Evolutionary conservation across 2,888 invertebrate genomes (phyloP).

Genomic region (Lasius platythorax): DNA sequence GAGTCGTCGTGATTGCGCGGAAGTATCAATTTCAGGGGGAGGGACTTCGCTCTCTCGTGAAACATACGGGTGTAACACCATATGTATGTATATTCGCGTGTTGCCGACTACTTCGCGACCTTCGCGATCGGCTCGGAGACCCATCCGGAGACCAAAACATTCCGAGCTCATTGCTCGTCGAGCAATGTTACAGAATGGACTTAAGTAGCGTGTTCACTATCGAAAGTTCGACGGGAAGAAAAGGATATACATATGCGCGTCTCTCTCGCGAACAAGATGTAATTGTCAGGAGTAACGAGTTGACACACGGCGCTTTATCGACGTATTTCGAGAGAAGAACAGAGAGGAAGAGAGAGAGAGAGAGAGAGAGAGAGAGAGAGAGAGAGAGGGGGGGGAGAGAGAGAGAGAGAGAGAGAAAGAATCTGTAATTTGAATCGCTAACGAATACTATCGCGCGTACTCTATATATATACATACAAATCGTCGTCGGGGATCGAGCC

Average conservation of each 20-base stretch:
- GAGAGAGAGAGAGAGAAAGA: neutral
- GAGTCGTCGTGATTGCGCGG: conserved; percentile 42
- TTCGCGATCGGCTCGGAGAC: neutral
- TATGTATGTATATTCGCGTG: neutral
- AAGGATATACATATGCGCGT: neutral
- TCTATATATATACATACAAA: no score
- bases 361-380: neutral
- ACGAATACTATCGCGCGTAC: neutral
- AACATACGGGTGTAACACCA: neutral
- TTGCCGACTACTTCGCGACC: conserved; percentile 26
- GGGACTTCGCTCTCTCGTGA: conserved; percentile 26
- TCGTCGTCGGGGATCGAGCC: neutral
- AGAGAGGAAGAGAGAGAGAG: neutral
- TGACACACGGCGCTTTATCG: neutral
- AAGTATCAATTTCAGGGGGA: conserved; percentile 38
- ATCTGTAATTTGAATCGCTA: neutral
- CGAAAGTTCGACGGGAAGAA: neutral
- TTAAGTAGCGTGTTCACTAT: neutral
- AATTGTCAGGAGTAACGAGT: neutral
- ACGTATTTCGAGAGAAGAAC: neutral
- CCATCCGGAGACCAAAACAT: neutral
- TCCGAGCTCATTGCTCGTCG: neutral
- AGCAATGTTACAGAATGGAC: neutral
- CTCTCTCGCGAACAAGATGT: neutral
- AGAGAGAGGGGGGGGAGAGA: neutral